Conservation (phyloP, 2,888 invertebrate species). For the Cinara cedri region DNA sequence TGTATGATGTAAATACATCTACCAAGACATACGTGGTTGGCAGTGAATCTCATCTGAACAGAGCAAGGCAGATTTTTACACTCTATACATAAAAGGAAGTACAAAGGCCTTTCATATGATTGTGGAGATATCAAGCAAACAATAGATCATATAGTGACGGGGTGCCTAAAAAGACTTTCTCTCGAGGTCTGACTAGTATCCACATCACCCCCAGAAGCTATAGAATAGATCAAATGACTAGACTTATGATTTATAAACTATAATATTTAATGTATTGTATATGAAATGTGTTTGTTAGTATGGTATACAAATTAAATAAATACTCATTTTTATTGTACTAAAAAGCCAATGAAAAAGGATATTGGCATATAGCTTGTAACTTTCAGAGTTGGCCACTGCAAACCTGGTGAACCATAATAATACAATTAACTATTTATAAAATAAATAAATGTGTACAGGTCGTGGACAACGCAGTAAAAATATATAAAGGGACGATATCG, state of each 20-base stretch:
- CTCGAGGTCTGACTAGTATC: background rate
- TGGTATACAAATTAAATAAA: too few relatives aligned
- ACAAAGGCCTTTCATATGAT: background rate
- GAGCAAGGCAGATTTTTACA: background rate
- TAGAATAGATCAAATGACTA: background rate
- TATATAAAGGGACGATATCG: conserved; percentile 91
- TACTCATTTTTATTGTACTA: too few relatives aligned
- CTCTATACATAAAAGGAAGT: background rate
- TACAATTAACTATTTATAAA: conserved; percentile 14
- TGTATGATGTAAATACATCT: background rate
- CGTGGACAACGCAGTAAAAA: conserved; percentile 76
- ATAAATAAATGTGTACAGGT: conserved; percentile 65
- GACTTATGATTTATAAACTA: conserved; percentile 1
- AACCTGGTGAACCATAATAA: background rate
- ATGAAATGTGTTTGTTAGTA: too few relatives aligned
- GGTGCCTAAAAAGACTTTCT: background rate
- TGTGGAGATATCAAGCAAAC: background rate
- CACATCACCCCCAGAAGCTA: background rate
- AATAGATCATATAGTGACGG: background rate
- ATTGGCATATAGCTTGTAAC: too few relatives aligned
- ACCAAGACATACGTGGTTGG: background rate
- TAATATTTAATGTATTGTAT: background rate
- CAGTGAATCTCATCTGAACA: background rate
- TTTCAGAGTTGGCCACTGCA: too few relatives aligned
- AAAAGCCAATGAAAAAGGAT: too few relatives aligned